These are phyloP conservation scores for Toxonevra muliebris DNA, from an alignment of 2,888 invertebrate genomes.

Conservation along the genomic window DNA sequence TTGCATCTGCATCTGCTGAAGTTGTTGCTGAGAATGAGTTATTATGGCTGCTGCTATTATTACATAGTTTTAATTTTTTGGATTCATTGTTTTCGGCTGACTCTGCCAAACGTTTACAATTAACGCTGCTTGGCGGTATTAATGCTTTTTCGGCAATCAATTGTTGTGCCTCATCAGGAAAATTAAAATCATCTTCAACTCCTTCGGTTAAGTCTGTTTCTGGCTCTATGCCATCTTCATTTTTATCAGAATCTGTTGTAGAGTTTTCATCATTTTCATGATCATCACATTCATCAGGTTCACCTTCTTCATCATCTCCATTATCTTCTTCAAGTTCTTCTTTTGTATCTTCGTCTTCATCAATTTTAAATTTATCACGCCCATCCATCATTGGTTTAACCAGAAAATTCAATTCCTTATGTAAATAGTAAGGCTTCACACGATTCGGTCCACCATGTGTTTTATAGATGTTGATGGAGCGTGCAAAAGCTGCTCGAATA, in stretches of 20 bases:
- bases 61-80: not conserved
- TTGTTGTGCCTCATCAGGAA: not conserved
- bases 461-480: slow-evolving; percentile 57
- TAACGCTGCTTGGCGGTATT: no score
- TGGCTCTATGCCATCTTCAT: not conserved
- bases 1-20: slow-evolving; percentile 50
- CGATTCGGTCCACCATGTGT: slow-evolving; percentile 51
- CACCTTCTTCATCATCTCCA: slow-evolving; percentile 45
- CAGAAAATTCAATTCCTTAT: slow-evolving; percentile 50
- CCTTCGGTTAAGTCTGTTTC: slow-evolving; percentile 10
- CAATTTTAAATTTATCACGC: slow-evolving; percentile 44
- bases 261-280: slow-evolving; percentile 36
- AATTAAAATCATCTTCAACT: not conserved
- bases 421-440: slow-evolving; percentile 51
- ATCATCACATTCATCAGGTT: slow-evolving; percentile 34
- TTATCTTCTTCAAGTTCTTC: slow-evolving; percentile 42
- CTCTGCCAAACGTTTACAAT: no score
- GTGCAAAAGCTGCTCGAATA: slow-evolving; percentile 59
- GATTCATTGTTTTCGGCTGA: no score
- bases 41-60: not conserved
- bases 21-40: slow-evolving; percentile 20
- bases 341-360: slow-evolving; percentile 43
- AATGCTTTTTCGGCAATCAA: not conserved
- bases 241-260: slow-evolving; percentile 24
- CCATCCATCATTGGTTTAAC: slow-evolving; percentile 49